Percentiles rank a stretch among this genome's conserved stretches.
phyloP scores from a whole-genome alignment of 2,888 invertebrate genomes.

The Epinotia nisella region DNA sequence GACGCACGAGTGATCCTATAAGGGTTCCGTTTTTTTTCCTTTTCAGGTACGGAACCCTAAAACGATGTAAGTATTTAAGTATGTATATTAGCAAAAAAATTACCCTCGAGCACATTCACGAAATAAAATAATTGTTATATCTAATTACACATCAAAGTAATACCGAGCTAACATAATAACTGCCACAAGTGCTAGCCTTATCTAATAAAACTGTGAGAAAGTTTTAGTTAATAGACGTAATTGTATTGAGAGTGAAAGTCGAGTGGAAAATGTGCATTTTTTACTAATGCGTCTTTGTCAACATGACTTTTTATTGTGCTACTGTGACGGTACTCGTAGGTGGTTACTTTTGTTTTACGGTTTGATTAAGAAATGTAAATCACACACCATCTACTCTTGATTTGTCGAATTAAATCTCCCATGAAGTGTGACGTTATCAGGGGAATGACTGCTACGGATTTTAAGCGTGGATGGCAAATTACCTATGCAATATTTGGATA shows the following conservation, averaged over 20 bases:
- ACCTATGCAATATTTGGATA: neutral
- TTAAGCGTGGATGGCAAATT: neutral
- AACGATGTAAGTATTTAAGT: too few relatives aligned
- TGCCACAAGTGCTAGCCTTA: slow-evolving; percentile 41
- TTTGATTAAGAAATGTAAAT: slow-evolving; percentile 31
- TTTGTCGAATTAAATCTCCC: slow-evolving; percentile 14
- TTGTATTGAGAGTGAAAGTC: slow-evolving; percentile 73
- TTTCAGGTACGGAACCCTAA: too few relatives aligned
- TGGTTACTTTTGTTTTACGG: slow-evolving; percentile 32
- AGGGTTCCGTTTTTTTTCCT: too few relatives aligned
- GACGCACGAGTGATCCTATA: too few relatives aligned
- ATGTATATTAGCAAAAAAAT: slow-evolving; percentile 21
- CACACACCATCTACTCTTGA: slow-evolving; percentile 4
- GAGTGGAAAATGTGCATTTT: slow-evolving; percentile 58
- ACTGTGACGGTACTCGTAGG: slow-evolving; percentile 27
- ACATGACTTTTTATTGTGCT: slow-evolving; percentile 49
- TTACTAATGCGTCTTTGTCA: slow-evolving; percentile 57
- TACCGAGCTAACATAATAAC: slow-evolving; percentile 38
- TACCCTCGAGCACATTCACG: slow-evolving; percentile 16
- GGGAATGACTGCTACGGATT: slow-evolving; percentile 13
- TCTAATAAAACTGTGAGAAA: slow-evolving; percentile 67
- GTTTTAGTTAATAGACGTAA: slow-evolving; percentile 63
- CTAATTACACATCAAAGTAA: slow-evolving; percentile 40
- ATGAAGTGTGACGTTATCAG: slow-evolving; percentile 18
- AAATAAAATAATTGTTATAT: slow-evolving; percentile 33